Evolutionary conservation across 2,797 vertebrate genomes (phyloP).

Genomic region (Lithobates pipiens): DNA sequence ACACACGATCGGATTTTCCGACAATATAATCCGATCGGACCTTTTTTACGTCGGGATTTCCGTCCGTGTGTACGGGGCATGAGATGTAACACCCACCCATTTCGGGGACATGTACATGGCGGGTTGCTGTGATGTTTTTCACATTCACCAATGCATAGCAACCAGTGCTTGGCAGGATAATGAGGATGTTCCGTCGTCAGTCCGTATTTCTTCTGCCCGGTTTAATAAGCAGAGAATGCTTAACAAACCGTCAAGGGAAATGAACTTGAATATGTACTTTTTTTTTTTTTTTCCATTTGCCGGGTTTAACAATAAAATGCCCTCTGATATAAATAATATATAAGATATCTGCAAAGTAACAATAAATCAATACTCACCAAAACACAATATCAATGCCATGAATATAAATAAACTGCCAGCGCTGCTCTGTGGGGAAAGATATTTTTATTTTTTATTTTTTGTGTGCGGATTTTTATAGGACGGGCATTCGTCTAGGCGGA

Average conservation of each 20-base stretch:
- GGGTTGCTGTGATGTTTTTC: too few relatives aligned
- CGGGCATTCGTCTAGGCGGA: background rate
- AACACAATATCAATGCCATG: background rate
- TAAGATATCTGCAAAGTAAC: background rate
- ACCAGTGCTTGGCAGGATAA: too few relatives aligned
- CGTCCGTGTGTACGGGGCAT: too few relatives aligned
- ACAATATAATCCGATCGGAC: too few relatives aligned
- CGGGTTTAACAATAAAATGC: background rate
- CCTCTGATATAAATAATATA: background rate
- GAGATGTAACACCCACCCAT: too few relatives aligned
- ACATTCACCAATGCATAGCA: too few relatives aligned
- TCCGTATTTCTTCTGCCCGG: too few relatives aligned
- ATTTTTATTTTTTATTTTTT: background rate
- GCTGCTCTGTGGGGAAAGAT: background rate
- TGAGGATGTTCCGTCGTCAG: too few relatives aligned
- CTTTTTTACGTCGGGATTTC: too few relatives aligned
- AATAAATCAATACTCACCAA: slow-evolving; percentile 21
- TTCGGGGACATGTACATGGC: too few relatives aligned
- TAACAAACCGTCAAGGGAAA: background rate
- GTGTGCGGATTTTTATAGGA: background rate
- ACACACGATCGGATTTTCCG: too few relatives aligned
- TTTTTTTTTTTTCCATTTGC: background rate
- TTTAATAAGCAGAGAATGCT: too few relatives aligned
- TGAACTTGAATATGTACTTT: background rate
- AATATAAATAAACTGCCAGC: background rate